Evolutionary conservation across 2,888 invertebrate species (phyloP), one percentile per base, ranked within the genome.

Genomic region (Ormyrus rosae): DNA sequence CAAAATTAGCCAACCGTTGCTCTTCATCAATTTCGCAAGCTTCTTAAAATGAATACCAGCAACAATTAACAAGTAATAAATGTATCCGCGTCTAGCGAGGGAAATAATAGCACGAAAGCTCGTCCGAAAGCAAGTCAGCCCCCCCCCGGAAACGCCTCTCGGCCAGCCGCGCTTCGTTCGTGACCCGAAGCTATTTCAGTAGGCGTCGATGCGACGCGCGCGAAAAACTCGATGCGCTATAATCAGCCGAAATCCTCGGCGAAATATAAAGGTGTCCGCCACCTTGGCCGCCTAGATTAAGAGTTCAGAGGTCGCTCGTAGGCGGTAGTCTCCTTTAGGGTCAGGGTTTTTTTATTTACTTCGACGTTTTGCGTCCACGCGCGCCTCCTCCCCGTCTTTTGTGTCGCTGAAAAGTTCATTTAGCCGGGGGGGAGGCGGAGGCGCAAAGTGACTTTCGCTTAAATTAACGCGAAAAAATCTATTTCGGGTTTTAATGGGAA

Each of bases 261-360:
- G 58, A 70, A 65, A 34, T 34, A 58, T 51, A 71, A 70, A 58
- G 65, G 53, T 51, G 51, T 13, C 46, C 9, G 55, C 34, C 55
- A 13, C 10, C 51, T 55, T 64, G 46, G 19, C 48, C 34, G 10
- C 11, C n/a, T 64, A 71, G 64, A 71, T 65, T 78, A 61, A 63
- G 34, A 73, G 50, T 72, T 78, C 56, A 78, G 73, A 61, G 56
- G 55, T 78, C 51, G 73, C 58, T 45, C 11, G 78, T 60, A 61
- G 48, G 34, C 48, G 61, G 1, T 64, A 6, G 45, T 0, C n/a
- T 55, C 53, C 53, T 11, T 70, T 67, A 19, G 60, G 70, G 69
- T 75, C 74, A 65, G 63, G 69, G 60, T 51, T 80, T 51, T 80
- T 69, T 64, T 64, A 79, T 79, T 79, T 70, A 45, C 51, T 65